Conservation (phyloP, 2,797 vertebrate genomes). For the Myiotriccus ornatus region DNA sequence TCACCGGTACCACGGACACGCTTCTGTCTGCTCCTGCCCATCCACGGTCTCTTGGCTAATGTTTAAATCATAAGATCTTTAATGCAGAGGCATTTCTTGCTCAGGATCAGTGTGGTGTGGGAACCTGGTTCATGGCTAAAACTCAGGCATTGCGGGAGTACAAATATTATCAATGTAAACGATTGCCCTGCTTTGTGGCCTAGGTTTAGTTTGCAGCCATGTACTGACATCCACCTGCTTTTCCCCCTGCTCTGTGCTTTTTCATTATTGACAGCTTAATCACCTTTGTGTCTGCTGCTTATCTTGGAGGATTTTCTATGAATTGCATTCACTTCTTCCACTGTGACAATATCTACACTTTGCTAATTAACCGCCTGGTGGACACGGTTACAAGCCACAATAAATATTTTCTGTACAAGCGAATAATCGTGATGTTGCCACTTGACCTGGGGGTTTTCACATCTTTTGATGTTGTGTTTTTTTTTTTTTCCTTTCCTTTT, state of each 20-base stretch:
- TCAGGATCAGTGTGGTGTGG: background rate
- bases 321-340: constrained; percentile 17
- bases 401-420: constrained; percentile 20
- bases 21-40: background rate
- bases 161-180: background rate
- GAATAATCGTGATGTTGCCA: background rate
- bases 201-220: background rate
- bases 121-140: background rate
- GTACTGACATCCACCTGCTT: constrained; percentile 4
- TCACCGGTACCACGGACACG: fast-evolving
- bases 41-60: background rate
- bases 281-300: constrained; percentile 37
- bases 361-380: constrained; percentile 51
- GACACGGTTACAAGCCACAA: constrained; percentile 31
- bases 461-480: background rate
- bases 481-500: background rate
- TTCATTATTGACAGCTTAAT: constrained; percentile 51
- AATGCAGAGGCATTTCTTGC: background rate
- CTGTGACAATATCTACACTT: background rate
- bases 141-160: background rate
- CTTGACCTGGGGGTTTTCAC: constrained; percentile 29
- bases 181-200: background rate
- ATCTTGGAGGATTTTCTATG: constrained; percentile 49
- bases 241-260: background rate
- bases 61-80: constrained; percentile 29